Percentiles rank a stretch among this genome's conserved stretches.
phyloP scores from a whole-genome alignment of 2,113 vertebrate genomes.

The Pycnonotus jocosus region DNA sequence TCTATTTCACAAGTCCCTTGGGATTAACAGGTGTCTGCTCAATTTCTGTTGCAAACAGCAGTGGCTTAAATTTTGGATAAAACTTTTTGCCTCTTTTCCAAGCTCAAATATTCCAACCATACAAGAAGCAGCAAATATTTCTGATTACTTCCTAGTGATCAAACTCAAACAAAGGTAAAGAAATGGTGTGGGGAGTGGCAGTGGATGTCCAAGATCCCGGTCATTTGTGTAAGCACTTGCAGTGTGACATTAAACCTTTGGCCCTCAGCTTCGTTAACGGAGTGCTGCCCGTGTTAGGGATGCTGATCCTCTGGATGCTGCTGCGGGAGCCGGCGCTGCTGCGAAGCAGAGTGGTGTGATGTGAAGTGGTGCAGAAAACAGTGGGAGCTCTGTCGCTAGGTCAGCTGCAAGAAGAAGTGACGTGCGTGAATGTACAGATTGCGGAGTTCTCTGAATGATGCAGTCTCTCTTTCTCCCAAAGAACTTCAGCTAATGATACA shows the following conservation, averaged over 20 bases:
- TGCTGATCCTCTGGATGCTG: background rate
- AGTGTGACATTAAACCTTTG: background rate
- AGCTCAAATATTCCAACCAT: background rate
- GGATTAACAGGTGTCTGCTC: background rate
- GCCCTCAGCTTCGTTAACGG: slow-evolving; percentile 20
- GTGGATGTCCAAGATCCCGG: background rate
- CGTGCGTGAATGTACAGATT: slow-evolving; percentile 70
- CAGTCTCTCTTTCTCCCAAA: slow-evolving; percentile 62
- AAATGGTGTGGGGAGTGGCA: background rate
- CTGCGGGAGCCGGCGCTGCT: slow-evolving; percentile 4
- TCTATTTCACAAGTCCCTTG: background rate
- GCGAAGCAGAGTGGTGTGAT: slow-evolving; percentile 17
- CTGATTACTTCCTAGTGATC: background rate
- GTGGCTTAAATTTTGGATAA: background rate
- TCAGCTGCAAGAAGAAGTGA: slow-evolving; percentile 75
- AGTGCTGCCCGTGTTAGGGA: background rate
- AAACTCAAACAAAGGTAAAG: background rate
- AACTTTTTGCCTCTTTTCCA: background rate
- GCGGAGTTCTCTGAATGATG: slow-evolving; percentile 70
- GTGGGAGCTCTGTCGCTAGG: slow-evolving; percentile 64
- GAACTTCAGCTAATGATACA: slow-evolving; percentile 69
- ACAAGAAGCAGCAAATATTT: background rate
- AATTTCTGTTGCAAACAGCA: background rate
- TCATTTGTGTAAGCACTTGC: slow-evolving; percentile 10
- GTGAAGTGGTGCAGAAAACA: slow-evolving; percentile 68